Evolutionary conservation across 2,888 invertebrate genomes (phyloP).

Genomic region (Acleris cristana): DNA sequence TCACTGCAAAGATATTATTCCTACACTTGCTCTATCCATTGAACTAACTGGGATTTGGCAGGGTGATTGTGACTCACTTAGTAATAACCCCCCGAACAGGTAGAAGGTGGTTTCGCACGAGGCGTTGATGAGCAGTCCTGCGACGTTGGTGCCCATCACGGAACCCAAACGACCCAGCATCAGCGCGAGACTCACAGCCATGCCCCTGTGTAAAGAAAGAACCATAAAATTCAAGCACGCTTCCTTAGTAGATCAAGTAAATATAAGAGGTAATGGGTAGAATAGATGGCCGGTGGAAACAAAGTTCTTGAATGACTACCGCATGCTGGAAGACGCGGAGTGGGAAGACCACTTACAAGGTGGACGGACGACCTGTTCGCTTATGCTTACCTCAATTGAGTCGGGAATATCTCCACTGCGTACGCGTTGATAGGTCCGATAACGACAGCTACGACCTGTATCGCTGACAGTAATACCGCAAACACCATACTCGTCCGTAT

Average conservation of each 20-base stretch:
- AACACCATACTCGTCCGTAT: slow-evolving; percentile 66
- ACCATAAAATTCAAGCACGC: not conserved
- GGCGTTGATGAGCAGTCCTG: slow-evolving; percentile 84
- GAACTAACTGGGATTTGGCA: too few relatives aligned
- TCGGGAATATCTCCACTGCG: slow-evolving; percentile 75
- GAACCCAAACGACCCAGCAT: slow-evolving; percentile 86
- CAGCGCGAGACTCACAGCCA: slow-evolving; percentile 85
- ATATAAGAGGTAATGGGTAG: too few relatives aligned
- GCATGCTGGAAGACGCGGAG: too few relatives aligned
- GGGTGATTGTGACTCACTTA: slow-evolving; percentile 63
- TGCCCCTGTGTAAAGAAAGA: slow-evolving; percentile 72
- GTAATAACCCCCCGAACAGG: slow-evolving; percentile 78
- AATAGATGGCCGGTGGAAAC: too few relatives aligned
- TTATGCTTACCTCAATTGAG: slow-evolving; percentile 66
- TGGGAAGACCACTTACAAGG: too few relatives aligned
- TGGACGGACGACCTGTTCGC: not conserved
- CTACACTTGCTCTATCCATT: too few relatives aligned
- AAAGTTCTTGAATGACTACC: too few relatives aligned
- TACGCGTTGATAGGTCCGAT: slow-evolving; percentile 77
- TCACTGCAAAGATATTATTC: too few relatives aligned
- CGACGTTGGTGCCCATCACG: slow-evolving; percentile 84
- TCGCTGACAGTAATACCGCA: slow-evolving; percentile 64
- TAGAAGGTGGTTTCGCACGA: slow-evolving; percentile 86
- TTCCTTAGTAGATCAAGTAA: too few relatives aligned
- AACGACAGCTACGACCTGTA: slow-evolving; percentile 64